Percentiles rank a stretch among this genome's conserved stretches.
Evolutionary conservation across 1,140 invertebrate genomes (phyloP).

Genomic region (Penaeus vannamei): DNA sequence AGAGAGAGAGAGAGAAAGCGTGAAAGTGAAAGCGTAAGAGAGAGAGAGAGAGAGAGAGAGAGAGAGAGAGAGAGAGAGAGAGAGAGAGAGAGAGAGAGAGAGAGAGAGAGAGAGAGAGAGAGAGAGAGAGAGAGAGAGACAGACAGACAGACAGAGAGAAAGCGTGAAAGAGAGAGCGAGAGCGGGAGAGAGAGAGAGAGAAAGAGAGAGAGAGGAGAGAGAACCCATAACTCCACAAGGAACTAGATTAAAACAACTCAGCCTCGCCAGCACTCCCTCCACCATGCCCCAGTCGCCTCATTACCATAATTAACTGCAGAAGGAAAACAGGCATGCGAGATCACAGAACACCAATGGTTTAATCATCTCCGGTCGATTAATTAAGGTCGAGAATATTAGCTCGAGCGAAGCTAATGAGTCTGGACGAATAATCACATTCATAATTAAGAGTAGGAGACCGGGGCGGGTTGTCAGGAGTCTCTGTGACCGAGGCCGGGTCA

Average conservation of each 20-base stretch:
- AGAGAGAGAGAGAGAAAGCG: background rate
- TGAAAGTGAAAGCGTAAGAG: background rate
- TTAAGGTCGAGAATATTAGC: too few relatives aligned
- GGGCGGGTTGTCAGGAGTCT: too few relatives aligned
- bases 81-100: background rate
- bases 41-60: slow-evolving; percentile 21
- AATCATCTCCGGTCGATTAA: too few relatives aligned
- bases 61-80: slow-evolving; percentile 11
- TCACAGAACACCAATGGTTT: too few relatives aligned
- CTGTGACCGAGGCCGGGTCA: too few relatives aligned
- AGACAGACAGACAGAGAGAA: background rate
- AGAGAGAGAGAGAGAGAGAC: background rate
- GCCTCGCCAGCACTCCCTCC: too few relatives aligned
- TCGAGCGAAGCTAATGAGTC: too few relatives aligned
- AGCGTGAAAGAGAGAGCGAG: background rate
- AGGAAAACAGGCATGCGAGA: too few relatives aligned
- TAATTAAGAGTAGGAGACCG: too few relatives aligned
- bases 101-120: background rate
- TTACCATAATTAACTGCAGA: too few relatives aligned
- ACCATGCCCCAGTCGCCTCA: too few relatives aligned
- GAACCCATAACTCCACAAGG: background rate
- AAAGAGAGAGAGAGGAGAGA: background rate
- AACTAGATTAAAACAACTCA: background rate
- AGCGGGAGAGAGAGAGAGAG: background rate
- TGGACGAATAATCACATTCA: too few relatives aligned